Percentiles rank a stretch among this genome's conserved stretches.
Evolutionary conservation across 2,888 invertebrate genomes (phyloP).

Genomic region (Mesopsocus fuscifrons): DNA sequence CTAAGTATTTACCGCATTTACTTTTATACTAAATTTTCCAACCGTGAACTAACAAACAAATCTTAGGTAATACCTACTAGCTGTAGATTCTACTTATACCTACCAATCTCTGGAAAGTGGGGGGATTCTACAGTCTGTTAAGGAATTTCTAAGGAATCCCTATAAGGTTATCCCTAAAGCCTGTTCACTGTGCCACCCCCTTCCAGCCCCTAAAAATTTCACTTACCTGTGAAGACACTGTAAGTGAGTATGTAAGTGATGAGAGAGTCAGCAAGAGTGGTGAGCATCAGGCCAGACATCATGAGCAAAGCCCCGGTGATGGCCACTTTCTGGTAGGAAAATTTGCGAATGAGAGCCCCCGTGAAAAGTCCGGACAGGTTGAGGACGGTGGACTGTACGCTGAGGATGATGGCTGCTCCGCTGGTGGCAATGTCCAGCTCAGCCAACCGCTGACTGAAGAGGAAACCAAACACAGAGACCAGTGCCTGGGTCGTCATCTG

Average conservation of each 20-base stretch:
- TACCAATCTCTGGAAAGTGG: too few relatives aligned
- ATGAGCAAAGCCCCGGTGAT: constrained; percentile 31
- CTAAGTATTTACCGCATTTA: too few relatives aligned
- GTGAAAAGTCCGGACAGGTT: constrained; percentile 47
- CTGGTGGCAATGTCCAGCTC: constrained; percentile 40
- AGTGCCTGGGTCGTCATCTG: constrained; percentile 12
- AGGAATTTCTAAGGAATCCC: too few relatives aligned
- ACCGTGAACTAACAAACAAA: too few relatives aligned
- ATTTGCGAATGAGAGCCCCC: constrained; percentile 39
- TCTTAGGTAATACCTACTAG: too few relatives aligned
- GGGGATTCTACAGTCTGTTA: too few relatives aligned
- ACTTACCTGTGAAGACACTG: constrained; percentile 30
- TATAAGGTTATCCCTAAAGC: too few relatives aligned
- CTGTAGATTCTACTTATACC: too few relatives aligned
- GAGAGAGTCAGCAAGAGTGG: constrained; percentile 30
- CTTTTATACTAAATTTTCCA: too few relatives aligned
- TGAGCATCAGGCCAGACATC: constrained; percentile 30
- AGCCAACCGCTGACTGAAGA: constrained; percentile 41
- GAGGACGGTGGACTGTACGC: constrained; percentile 41
- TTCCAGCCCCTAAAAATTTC: too few relatives aligned
- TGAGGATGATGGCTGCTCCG: constrained; percentile 44
- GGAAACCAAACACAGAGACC: constrained; percentile 31
- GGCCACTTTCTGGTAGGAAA: constrained; percentile 32
- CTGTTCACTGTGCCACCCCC: too few relatives aligned
- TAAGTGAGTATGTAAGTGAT: constrained; percentile 34